Conservation (phyloP, 2,113 vertebrate species). For the Saccopteryx bilineata region DNA sequence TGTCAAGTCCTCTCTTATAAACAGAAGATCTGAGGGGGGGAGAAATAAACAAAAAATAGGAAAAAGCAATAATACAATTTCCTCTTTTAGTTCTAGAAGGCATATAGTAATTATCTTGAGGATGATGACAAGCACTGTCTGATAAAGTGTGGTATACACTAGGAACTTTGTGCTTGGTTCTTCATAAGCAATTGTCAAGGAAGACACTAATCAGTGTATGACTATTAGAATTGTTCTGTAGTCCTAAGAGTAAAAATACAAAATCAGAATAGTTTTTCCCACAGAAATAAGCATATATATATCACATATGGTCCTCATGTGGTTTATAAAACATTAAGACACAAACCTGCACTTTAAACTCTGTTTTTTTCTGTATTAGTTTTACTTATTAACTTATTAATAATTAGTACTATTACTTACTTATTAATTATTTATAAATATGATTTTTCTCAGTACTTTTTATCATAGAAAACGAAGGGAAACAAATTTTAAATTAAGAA, state of each 20-base stretch:
- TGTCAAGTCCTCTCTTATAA: neutral
- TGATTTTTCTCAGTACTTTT: conserved; percentile 53
- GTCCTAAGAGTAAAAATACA: neutral
- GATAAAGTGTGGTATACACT: neutral
- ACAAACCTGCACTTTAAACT: neutral
- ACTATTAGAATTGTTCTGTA: neutral
- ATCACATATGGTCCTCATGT: neutral
- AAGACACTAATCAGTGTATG: neutral
- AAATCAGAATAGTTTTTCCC: neutral
- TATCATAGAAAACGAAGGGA: neutral
- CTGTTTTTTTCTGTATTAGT: neutral
- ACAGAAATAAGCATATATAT: neutral
- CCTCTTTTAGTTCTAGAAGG: neutral
- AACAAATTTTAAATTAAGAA: neutral
- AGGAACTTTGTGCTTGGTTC: neutral
- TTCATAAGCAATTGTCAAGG: neutral
- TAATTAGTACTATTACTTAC: neutral
- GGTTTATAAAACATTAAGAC: neutral
- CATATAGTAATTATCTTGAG: neutral
- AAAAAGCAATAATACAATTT: neutral
- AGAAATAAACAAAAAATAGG: neutral
- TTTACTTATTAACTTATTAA: neutral
- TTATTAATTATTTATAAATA: neutral
- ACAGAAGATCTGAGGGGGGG: neutral
- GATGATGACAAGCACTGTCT: neutral